Evolutionary conservation across 2,888 invertebrate species (phyloP), one percentile per base, ranked within the genome.

Genomic region (Boloria selene): DNA sequence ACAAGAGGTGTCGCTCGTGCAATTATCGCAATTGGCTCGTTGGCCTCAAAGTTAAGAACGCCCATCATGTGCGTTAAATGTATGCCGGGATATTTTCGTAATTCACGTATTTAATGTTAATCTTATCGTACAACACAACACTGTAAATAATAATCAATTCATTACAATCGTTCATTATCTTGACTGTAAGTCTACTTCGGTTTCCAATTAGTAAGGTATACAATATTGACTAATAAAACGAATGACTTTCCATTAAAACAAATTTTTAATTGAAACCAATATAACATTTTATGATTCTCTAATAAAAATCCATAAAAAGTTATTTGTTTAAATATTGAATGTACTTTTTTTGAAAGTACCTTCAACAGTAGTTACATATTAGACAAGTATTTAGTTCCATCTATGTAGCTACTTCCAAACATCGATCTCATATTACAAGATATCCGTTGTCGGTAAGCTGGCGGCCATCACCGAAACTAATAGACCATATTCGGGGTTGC

Each of bases 1-100:
- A 79, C 84, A 85, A 88, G 88, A 90, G 89, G 90, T 90, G 90
- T 89, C 88, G 86, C 84, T 85, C 82, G 78, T 77, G 85, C 88
- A 91, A 92, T 92, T 91, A 91, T 86, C 81, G 87, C 90, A 91
- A 92, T 91, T 92, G 91, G 91, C 89, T 86, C 86, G 86, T 84
- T 86, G 86, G 87, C 83, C 86, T 86, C 83, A 79, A 78, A 83
- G 82, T 80, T 80, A 84, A 84, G 85, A 87, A 89, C 90, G 90
- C 89, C 90, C 90, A 86, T 87, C 81, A 81, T 79, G 78, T 78
- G 81, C 81, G 77, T 75, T 79, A 78, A 56, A 79, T 77, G 75
- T 63, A 61, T 59, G 51, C 51, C 44, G 64, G 7, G 31, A 42
- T 59, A 49, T 70, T 61, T 65, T 68, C 56, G 61, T 70, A 65